A percentile compares a stretch with the other conserved stretches of the same genome.
These are phyloP conservation scores for Temnothorax nylanderi DNA, from an alignment of 1,140 invertebrate genomes.

Conservation along the genomic window DNA sequence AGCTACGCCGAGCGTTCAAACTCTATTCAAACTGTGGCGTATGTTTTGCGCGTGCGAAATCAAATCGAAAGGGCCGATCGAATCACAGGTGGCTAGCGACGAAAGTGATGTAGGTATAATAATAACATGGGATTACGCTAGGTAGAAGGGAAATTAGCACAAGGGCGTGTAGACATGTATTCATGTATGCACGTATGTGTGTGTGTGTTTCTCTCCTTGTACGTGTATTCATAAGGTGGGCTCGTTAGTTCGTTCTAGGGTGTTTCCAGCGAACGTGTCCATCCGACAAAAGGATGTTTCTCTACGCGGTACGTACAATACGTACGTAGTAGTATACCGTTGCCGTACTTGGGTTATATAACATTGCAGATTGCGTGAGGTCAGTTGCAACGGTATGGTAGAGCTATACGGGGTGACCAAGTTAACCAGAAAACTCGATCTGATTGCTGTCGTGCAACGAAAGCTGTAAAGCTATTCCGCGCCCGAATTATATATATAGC, in stretches of 20 bases:
- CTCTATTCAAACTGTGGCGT: neutral
- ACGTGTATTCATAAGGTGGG: constrained; percentile 56
- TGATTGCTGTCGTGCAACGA: neutral
- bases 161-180: constrained; percentile 49
- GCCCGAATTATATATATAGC: neutral
- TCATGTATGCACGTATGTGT: constrained; percentile 14
- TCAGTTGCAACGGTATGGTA: constrained; percentile 74
- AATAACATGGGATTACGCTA: constrained; percentile 40
- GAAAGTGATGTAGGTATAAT: constrained; percentile 48
- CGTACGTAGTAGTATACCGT: constrained; percentile 64
- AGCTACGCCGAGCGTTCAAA: neutral
- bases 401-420: constrained; percentile 41
- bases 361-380: constrained; percentile 75
- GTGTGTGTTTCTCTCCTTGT: constrained; percentile 53
- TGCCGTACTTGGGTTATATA: constrained; percentile 62
- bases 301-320: constrained; percentile 57
- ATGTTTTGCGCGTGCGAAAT: constrained; percentile 15
- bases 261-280: constrained; percentile 72
- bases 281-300: constrained; percentile 77
- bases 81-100: constrained; percentile 55
- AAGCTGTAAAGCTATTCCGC: constrained; percentile 6
- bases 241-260: constrained; percentile 67
- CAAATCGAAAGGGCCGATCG: constrained; percentile 2
- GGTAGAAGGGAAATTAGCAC: constrained; percentile 67
- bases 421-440: constrained; percentile 38